Evolutionary conservation across 2,113 vertebrate species (phyloP), one percentile per base, ranked within the genome.

Genomic region (Ptychochromis oligacanthus): DNA sequence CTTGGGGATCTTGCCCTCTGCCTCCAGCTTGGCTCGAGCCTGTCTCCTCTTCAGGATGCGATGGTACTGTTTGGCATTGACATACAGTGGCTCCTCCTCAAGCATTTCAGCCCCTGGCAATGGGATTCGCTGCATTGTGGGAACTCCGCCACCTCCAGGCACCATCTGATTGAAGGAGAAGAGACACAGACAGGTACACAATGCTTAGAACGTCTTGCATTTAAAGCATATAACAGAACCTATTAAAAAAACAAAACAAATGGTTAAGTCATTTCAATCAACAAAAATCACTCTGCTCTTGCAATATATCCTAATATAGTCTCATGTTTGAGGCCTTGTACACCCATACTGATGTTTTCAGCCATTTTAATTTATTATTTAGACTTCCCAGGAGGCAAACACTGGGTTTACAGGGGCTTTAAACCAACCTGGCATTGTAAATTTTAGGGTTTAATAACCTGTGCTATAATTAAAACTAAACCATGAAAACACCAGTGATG

Each of bases 41-140:
- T 99, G 98, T 31, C 98, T 93, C 85, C 98, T 96, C 92, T 99
- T 99, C 12, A 99, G 93, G 93, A 99, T 99, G 7, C 98, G 97
- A 89, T 99, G 98, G 92, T 99, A 99, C 94, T 99, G 98, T 88
- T 99, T 99, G 86, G 98, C 98, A 2, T 99, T 99, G 65, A 99
- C 98, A 3, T 99, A 99, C 2, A 99, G 96, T 20, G 98, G 98
- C 89, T 99, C 98, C 85, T 99, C 98, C 13, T 99, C 98, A 1
- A 99, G 96, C 98, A 99, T 99, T 88, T 99, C 98, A 11, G 98
- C 97, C 34, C 98, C 98, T 43, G 98, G 98, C 70, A 99, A 78
- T 20, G 98, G 98, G 83, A 99, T 99, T 79, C 98, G 96, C 85
- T 99, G 98, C 94, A 99, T 97, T 61, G 98, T 97, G 76, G 97